Evolutionary conservation across 2,797 vertebrate species (phyloP), one percentile per base, ranked within the genome.

Genomic region (Morelia viridis): DNA sequence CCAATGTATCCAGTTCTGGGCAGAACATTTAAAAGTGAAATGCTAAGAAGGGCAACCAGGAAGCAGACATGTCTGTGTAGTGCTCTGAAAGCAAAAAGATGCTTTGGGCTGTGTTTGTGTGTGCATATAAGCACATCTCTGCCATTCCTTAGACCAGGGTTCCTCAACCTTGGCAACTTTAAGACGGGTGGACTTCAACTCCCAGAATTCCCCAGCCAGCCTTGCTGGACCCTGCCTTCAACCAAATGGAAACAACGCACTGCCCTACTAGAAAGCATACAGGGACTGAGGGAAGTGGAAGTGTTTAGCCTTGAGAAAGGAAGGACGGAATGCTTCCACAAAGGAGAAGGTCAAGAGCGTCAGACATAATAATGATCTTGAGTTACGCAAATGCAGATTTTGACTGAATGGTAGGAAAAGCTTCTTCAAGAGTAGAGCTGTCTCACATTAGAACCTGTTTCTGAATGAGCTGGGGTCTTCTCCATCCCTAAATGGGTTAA

Each of bases 251-350:
- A 31, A 68, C 65, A 68, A 68, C 28, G 0, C 60, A 24, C 60
- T 9, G 24, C 60, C 60, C 22, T 31, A 31, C 5, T 15, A 13
- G 28, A 68, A 68, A 68, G 31, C 6, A 68, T 31, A 31, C 65
- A 7, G n/a, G 31, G 13, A 68, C 0, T 6, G 0, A 31, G 5
- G n/a, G 65, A 31, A 68, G 28, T 31, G 31, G 12, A 68, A 68
- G 15, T 31, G 13, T 0, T 68, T 17, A 68, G n/a, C 2, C 0
- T 68, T 31, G 65, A 6, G n/a, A 68, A 68, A 68, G 65, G 4
- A 31, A 7, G 50, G 15, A 1, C 9, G 6, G 15, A 31, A 31
- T 2, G 0, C 0, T 68, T 68, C 65, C n/a, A 31, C n/a, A 31
- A n/a, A 68, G 31, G 65, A 68, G 65, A 17, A 68, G n/a, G n/a